Evolutionary conservation across 2,113 vertebrate genomes (phyloP), one percentile per base, ranked within the genome.

Genomic region (Ceuthmochares aereus): DNA sequence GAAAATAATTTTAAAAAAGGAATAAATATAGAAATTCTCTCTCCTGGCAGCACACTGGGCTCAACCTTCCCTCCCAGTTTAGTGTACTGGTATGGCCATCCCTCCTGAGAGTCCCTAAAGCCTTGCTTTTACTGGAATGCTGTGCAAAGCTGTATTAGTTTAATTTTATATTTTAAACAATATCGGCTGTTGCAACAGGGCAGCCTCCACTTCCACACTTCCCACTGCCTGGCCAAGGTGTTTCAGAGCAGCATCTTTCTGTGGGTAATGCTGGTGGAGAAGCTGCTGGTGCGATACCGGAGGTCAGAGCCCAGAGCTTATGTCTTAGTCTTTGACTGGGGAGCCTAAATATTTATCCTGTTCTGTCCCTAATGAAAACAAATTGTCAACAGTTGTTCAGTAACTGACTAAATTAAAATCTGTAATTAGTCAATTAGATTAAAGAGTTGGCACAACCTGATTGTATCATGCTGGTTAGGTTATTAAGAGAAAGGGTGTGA

Each of bases 391-490:
- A 98, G 98, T 98, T 98, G 98, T 98, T 98, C 98, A 98, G 98
- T 98, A 98, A 98, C 98, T 98, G 98, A 98, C 98, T 98, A 98
- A 98, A 98, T 98, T 98, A 98, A 98, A 98, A 98, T 98, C 98
- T 98, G 98, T 98, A 98, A 98, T 98, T 98, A 98, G 98, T 98
- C 98, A 98, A 98, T 98, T 98, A 98, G 98, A 98, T 98, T 98
- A 98, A 98, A 98, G 98, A 98, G 98, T 98, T 98, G 98, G 98
- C 98, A 98, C 98, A 98, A 98, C 98, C 98, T 98, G 98, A 98
- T 98, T 98, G 98, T 98, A 98, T 98, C 98, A 98, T 98, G 98
- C 98, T 98, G 98, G 97, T 98, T 98, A 98, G 98, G 98, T 98
- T 98, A 98, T 98, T 98, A 98, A 98, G 98, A 98, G 98, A 98